These are phyloP conservation scores for Odocoileus virginianus DNA, from an alignment of 2,113 vertebrate genomes.

Conservation along the genomic window DNA sequence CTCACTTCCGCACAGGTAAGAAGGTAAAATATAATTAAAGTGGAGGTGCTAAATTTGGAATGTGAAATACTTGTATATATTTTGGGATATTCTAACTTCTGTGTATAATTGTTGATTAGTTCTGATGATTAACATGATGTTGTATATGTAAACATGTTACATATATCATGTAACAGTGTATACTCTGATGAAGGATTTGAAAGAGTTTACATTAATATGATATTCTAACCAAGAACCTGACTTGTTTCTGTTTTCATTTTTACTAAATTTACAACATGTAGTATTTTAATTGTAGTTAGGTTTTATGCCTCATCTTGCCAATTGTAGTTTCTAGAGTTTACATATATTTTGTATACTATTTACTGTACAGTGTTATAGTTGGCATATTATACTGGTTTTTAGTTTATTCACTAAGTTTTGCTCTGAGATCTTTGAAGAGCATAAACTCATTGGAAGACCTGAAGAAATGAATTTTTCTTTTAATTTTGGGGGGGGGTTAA, in stretches of 20 bases:
- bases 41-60: not conserved
- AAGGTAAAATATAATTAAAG: constrained; percentile 59
- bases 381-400: not conserved
- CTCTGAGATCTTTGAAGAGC: constrained; percentile 13
- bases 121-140: not conserved
- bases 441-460: not conserved
- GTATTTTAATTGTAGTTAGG: constrained; percentile 1
- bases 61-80: not conserved
- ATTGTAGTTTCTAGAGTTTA: not conserved
- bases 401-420: constrained; percentile 2
- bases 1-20: constrained; percentile 89
- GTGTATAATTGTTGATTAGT: not conserved
- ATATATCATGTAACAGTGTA: not conserved
- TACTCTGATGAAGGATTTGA: not conserved
- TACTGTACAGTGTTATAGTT: not conserved
- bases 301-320: constrained; percentile 20
- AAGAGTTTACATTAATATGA: not conserved
- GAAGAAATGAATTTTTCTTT: not conserved
- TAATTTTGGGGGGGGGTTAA: not conserved
- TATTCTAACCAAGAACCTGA: constrained; percentile 11
- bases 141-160: not conserved
- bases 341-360: not conserved
- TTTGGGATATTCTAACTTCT: not conserved
- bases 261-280: constrained; percentile 9
- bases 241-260: not conserved